These are phyloP conservation scores for Volucella zonaria DNA, from an alignment of 2,888 invertebrate species.

Conservation along the genomic window DNA sequence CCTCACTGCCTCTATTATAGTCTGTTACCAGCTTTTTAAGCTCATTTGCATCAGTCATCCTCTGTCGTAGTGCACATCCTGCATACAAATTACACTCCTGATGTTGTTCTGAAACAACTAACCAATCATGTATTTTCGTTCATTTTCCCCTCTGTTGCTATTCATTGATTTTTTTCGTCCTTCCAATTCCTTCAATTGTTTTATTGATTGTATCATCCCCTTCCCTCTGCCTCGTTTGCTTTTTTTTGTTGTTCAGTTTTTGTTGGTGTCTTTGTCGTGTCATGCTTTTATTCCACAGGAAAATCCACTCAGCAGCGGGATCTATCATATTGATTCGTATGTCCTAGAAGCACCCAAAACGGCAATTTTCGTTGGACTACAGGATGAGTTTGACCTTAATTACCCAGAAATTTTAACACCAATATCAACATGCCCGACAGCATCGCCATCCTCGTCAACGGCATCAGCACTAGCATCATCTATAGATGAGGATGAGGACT, in stretches of 20 bases:
- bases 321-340: conserved; percentile 82
- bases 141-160: conserved; percentile 24
- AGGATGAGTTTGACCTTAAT: conserved; percentile 79
- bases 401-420: conserved; percentile 74
- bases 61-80: too few relatives aligned
- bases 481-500: conserved; percentile 44
- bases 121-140: conserved; percentile 20
- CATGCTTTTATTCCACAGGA: conserved; percentile 79
- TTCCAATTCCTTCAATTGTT: not conserved
- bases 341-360: conserved; percentile 80
- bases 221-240: conserved; percentile 27
- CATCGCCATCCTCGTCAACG: conserved; percentile 27
- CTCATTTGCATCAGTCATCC: not conserved
- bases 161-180: conserved; percentile 33
- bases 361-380: conserved; percentile 81
- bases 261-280: conserved; percentile 76
- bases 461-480: conserved; percentile 30
- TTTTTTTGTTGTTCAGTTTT: conserved; percentile 35
- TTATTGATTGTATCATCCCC: not conserved
- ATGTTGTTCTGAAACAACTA: conserved; percentile 16
- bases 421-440: conserved; percentile 57
- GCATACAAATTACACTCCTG: not conserved
- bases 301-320: conserved; percentile 79
- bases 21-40: not conserved
- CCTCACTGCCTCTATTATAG: not conserved